Conservation (phyloP, 2,113 vertebrate genomes). For the Solenodon paradoxus region DNA sequence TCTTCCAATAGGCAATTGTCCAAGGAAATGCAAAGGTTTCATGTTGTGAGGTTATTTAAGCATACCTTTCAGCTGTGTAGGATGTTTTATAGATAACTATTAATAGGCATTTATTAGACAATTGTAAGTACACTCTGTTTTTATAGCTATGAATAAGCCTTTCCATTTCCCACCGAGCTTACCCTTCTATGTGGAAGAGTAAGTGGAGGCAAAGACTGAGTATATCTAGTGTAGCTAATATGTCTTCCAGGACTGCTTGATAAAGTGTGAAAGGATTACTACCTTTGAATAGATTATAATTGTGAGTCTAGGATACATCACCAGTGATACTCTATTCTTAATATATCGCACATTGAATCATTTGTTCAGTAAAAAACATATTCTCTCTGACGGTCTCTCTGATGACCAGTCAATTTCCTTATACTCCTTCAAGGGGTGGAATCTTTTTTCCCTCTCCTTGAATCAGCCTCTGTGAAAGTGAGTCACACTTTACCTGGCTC, state of each 20-base stretch:
- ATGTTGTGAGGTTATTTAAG: not conserved
- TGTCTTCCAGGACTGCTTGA: not conserved
- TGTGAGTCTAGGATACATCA: slow-evolving; percentile 26
- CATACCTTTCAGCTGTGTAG: slow-evolving; percentile 34
- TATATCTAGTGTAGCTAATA: not conserved
- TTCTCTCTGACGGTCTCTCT: not conserved
- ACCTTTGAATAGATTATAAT: slow-evolving; percentile 1
- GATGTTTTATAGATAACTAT: slow-evolving; percentile 32
- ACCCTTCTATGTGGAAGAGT: not conserved
- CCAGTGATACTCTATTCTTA: not conserved
- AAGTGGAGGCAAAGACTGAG: not conserved
- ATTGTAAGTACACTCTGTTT: not conserved
- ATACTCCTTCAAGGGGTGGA: not conserved
- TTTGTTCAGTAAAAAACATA: not conserved
- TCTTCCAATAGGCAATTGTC: slow-evolving; percentile 4
- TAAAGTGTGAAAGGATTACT: not conserved
- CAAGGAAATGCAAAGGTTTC: not conserved
- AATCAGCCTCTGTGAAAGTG: not conserved
- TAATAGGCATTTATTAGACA: slow-evolving; percentile 30
- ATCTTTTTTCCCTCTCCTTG: not conserved
- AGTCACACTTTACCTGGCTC: not conserved
- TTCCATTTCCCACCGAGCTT: not conserved
- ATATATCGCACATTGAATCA: not conserved
- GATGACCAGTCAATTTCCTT: not conserved
- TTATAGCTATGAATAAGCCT: slow-evolving; percentile 5